These are phyloP conservation scores for Dasyornis broadbenti DNA, from an alignment of 2,113 vertebrate species.

Conservation along the genomic window DNA sequence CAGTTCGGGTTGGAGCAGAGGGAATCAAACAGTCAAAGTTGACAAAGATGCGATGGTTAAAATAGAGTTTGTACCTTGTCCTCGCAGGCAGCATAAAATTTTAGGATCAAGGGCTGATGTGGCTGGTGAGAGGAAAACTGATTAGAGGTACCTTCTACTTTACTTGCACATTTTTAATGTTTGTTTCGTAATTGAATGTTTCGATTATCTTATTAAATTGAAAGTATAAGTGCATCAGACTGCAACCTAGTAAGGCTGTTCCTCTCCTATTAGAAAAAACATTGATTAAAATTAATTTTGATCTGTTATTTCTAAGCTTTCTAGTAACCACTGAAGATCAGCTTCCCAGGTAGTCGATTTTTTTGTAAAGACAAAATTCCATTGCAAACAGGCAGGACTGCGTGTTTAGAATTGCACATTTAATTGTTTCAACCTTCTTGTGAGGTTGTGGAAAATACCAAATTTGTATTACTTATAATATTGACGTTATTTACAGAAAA, in stretches of 20 bases:
- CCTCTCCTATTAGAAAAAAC: not conserved
- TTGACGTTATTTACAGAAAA: not conserved
- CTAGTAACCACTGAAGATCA: not conserved
- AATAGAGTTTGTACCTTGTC: not conserved
- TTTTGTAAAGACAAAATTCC: not conserved
- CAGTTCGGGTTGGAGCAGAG: slow-evolving; percentile 6
- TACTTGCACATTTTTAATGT: not conserved
- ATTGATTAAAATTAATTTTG: not conserved
- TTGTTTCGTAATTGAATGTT: not conserved
- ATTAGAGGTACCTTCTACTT: slow-evolving; percentile 18
- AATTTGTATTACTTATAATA: slow-evolving; percentile 12
- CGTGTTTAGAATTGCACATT: not conserved
- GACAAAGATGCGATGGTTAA: not conserved
- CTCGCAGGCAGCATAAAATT: not conserved
- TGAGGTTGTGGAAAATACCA: not conserved
- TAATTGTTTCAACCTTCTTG: not conserved
- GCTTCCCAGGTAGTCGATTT: not conserved
- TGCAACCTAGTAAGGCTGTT: not conserved
- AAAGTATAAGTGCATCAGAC: not conserved
- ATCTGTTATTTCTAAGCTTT: not conserved
- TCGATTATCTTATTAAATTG: slow-evolving; percentile 1
- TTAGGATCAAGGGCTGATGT: not conserved
- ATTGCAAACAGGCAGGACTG: not conserved
- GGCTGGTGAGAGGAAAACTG: slow-evolving; percentile 10
- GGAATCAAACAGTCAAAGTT: slow-evolving; percentile 35